A percentile compares a stretch with the other conserved stretches of the same genome.
phyloP scores from a whole-genome alignment of 2,888 invertebrate genomes.

The Geophilus truncorum region DNA sequence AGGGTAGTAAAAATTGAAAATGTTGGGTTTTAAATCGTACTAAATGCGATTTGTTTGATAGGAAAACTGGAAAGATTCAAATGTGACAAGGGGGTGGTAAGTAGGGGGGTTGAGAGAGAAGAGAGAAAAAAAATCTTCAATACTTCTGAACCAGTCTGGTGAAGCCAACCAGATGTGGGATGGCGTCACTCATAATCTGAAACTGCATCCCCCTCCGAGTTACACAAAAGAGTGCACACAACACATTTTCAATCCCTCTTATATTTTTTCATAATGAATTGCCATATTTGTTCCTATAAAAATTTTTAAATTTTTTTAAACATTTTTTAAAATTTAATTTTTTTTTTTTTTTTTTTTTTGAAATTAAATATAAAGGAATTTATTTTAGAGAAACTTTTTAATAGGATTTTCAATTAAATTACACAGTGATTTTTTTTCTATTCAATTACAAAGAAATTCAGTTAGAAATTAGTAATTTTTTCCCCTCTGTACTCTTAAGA shows the following conservation, averaged over 20 bases:
- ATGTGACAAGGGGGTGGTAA: neutral
- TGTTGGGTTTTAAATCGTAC: neutral
- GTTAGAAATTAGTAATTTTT: conserved; percentile 6
- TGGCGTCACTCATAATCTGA: conserved; percentile 15
- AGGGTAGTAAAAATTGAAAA: neutral
- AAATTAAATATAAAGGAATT: neutral
- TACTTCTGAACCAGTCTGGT: neutral
- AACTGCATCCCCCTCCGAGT: conserved; percentile 7
- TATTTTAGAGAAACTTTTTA: neutral
- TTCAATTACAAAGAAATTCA: conserved; percentile 12
- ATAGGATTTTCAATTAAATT: conserved; percentile 15
- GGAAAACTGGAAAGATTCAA: neutral
- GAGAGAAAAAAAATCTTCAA: neutral
- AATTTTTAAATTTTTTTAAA: neutral
- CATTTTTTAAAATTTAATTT: no score
- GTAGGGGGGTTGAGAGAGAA: neutral
- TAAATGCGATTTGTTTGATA: neutral
- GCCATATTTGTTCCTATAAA: neutral
- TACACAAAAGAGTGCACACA: conserved; percentile 9
- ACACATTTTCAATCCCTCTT: neutral
- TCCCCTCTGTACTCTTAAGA: neutral
- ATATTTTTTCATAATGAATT: neutral
- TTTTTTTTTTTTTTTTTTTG: no score
- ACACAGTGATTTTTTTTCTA: neutral
- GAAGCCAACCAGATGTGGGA: conserved; percentile 7